Conservation (phyloP, 2,888 invertebrate species). For the Melanostoma mellinum region DNA sequence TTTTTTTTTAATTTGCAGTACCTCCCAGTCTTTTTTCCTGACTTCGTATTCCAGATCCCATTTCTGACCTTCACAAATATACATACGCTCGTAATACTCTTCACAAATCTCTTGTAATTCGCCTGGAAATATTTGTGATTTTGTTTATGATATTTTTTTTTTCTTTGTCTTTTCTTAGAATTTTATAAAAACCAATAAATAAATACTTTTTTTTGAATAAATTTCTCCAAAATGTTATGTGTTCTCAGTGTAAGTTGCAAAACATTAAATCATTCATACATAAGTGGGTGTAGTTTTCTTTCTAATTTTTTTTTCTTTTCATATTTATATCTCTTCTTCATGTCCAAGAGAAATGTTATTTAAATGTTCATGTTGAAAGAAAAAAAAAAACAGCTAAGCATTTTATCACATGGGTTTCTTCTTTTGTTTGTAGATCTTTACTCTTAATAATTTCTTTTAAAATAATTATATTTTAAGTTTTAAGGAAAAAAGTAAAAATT, state of each 20-base stretch:
- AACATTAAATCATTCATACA: slow-evolving; percentile 67
- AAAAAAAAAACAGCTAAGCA: slow-evolving; percentile 58
- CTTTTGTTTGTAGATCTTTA: slow-evolving; percentile 20
- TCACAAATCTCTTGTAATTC: slow-evolving; percentile 95
- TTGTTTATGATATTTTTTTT: slow-evolving; percentile 62
- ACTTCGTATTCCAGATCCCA: slow-evolving; percentile 99
- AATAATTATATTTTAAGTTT: slow-evolving; percentile 14
- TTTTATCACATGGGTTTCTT: slow-evolving; percentile 50
- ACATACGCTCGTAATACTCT: slow-evolving; percentile 98
- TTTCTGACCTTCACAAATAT: slow-evolving; percentile 99
- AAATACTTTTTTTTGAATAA: slow-evolving; percentile 44
- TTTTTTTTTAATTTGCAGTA: slow-evolving; percentile 84
- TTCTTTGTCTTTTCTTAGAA: slow-evolving; percentile 31
- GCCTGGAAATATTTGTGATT: slow-evolving; percentile 79
- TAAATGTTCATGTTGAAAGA: slow-evolving; percentile 3
- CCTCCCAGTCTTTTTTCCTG: slow-evolving; percentile 99
- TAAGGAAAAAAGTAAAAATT: neutral
- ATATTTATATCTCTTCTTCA: slow-evolving; percentile 8
- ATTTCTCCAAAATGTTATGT: slow-evolving; percentile 72
- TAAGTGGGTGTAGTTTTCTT: slow-evolving; percentile 54
- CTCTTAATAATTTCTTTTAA: neutral
- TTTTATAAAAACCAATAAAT: slow-evolving; percentile 23
- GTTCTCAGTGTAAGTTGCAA: slow-evolving; percentile 72
- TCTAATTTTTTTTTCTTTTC: slow-evolving; percentile 6
- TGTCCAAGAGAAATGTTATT: slow-evolving; percentile 31